These are phyloP conservation scores for Limenitis camilla DNA, from an alignment of 2,888 invertebrate genomes.

Conservation along the genomic window DNA sequence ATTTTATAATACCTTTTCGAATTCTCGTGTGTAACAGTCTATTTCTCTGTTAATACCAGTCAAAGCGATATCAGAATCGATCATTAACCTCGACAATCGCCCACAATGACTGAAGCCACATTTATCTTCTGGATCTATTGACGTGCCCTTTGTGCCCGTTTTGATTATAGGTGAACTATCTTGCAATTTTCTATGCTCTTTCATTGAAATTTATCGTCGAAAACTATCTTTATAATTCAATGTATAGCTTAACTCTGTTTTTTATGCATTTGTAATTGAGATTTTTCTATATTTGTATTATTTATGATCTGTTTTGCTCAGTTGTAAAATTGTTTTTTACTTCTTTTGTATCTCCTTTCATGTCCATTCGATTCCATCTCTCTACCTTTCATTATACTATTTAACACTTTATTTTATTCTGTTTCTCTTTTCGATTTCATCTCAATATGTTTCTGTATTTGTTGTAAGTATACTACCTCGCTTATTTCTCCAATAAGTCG, in stretches of 20 bases:
- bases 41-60: not conserved
- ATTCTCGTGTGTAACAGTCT: not conserved
- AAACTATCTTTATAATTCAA: not conserved
- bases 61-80: slow-evolving; percentile 39
- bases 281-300: too few relatives aligned
- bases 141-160: slow-evolving; percentile 51
- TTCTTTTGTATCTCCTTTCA: too few relatives aligned
- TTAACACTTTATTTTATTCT: too few relatives aligned
- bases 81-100: slow-evolving; percentile 29
- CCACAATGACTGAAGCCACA: slow-evolving; percentile 30
- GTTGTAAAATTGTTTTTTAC: too few relatives aligned
- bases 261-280: too few relatives aligned
- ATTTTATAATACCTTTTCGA: too few relatives aligned
- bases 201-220: not conserved
- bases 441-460: too few relatives aligned
- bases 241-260: not conserved
- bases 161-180: slow-evolving; percentile 55
- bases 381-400: too few relatives aligned
- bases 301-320: too few relatives aligned
- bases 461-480: too few relatives aligned
- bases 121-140: slow-evolving; percentile 58
- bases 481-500: not conserved
- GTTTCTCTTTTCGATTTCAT: too few relatives aligned
- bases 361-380: too few relatives aligned
- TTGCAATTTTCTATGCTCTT: not conserved